Evolutionary conservation across 1,140 invertebrate genomes (phyloP).

Genomic region (Uloborus diversus): DNA sequence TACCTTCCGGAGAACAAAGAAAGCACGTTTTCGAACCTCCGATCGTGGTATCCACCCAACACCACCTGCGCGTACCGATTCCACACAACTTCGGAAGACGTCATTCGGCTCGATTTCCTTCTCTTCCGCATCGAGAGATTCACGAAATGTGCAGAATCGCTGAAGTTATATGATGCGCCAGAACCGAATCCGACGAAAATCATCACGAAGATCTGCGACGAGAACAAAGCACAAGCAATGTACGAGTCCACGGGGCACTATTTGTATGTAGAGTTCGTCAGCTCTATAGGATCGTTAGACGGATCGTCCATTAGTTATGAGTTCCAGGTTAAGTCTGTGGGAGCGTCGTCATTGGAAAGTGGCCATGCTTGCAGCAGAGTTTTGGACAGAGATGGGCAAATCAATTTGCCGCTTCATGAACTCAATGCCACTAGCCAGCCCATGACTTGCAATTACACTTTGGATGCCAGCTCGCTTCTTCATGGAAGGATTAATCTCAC

Average conservation of each 20-base stretch:
- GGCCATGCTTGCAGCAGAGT: constrained; percentile 40
- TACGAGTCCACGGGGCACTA: constrained; percentile 56
- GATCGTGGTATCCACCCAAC: constrained; percentile 60
- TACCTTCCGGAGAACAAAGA: constrained; percentile 54
- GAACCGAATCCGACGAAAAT: constrained; percentile 58
- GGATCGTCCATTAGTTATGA: constrained; percentile 59
- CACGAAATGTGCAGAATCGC: constrained; percentile 58
- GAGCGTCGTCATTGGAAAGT: constrained; percentile 43
- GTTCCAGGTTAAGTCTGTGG: constrained; percentile 59
- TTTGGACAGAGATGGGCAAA: constrained; percentile 25
- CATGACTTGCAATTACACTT: constrained; percentile 57
- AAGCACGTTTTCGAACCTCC: constrained; percentile 51
- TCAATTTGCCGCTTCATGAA: constrained; percentile 35
- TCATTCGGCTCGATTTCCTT: constrained; percentile 58
- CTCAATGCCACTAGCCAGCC: constrained; percentile 45
- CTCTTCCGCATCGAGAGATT: constrained; percentile 58
- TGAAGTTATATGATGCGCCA: constrained; percentile 58
- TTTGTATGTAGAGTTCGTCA: constrained; percentile 58
- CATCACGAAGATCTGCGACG: constrained; percentile 60
- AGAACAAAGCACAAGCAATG: constrained; percentile 55
- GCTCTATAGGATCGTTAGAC: constrained; percentile 57
- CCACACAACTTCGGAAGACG: constrained; percentile 50
- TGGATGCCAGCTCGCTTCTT: constrained; percentile 52
- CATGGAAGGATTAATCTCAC: constrained; percentile 58
- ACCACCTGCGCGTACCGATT: constrained; percentile 59